A percentile compares a stretch with the other conserved stretches of the same genome.
Conservation (phyloP, 92 coral and sea anemone species). For the Pocillopora grandis region DNA sequence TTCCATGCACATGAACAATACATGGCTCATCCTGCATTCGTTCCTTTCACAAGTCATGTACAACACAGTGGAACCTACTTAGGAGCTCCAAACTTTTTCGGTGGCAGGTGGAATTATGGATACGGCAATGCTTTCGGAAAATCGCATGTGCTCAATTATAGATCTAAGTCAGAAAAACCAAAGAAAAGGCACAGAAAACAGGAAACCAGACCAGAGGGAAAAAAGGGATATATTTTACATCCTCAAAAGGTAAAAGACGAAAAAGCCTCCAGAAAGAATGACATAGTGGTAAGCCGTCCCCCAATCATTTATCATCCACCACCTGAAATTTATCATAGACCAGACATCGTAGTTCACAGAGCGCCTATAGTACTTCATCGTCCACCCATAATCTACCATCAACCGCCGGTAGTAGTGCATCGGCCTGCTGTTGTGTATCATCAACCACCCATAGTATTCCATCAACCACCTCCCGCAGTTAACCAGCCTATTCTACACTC, state of each 20-base stretch:
- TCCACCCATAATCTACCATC: slow-evolving; percentile 96
- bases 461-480: slow-evolving; percentile 96
- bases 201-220: slow-evolving; percentile 36
- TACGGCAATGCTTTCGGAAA: slow-evolving; percentile 68
- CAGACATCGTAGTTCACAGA: slow-evolving; percentile 98
- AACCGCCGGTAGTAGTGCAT: slow-evolving; percentile 97
- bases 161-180: slow-evolving; percentile 26
- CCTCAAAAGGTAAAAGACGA: slow-evolving; percentile 72
- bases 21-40: slow-evolving; percentile 68
- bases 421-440: slow-evolving; percentile 99
- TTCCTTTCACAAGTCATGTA: slow-evolving; percentile 67
- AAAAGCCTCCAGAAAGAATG: slow-evolving; percentile 80
- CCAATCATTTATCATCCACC: slow-evolving; percentile 99
- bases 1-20: slow-evolving; percentile 80
- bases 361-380: slow-evolving; percentile 99
- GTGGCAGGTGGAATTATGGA: slow-evolving; percentile 69
- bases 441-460: slow-evolving; percentile 94
- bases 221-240: slow-evolving; percentile 36
- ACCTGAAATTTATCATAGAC: slow-evolving; percentile 98
- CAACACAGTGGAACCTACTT: slow-evolving; percentile 72
- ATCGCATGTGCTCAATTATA: slow-evolving; percentile 70
- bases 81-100: slow-evolving; percentile 72
- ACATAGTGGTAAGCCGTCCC: slow-evolving; percentile 94
- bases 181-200: slow-evolving; percentile 26
- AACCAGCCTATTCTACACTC: slow-evolving; percentile 94